Conservation (phyloP, 2,888 invertebrate genomes). For the Aphodius sticticus region DNA sequence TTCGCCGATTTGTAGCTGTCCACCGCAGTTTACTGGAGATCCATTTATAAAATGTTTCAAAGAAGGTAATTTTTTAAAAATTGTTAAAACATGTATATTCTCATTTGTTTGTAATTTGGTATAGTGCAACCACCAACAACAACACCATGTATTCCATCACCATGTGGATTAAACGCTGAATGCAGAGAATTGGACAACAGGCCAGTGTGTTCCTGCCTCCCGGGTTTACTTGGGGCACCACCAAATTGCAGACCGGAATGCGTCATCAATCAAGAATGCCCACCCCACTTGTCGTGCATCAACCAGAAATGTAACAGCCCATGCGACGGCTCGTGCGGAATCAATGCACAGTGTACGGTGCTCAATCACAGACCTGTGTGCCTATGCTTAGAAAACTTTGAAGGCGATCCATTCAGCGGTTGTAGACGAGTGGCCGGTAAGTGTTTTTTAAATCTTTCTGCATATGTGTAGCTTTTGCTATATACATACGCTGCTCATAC, state of each 20-base stretch:
- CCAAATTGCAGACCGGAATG: conserved; percentile 82
- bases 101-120: conserved; percentile 13
- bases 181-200: conserved; percentile 70
- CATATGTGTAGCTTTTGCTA: conserved; percentile 30
- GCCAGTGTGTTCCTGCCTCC: conserved; percentile 77
- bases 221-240: conserved; percentile 80
- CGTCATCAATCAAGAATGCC: conserved; percentile 80
- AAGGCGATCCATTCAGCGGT: conserved; percentile 82
- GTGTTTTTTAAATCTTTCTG: conserved; percentile 40
- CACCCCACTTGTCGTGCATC: conserved; percentile 75
- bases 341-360: conserved; percentile 77
- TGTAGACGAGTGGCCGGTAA: conserved; percentile 67
- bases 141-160: conserved; percentile 77
- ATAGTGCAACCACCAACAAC: conserved; percentile 50
- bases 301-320: conserved; percentile 78
- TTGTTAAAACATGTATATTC: background rate
- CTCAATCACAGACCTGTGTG: conserved; percentile 81
- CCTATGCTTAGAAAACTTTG: conserved; percentile 75
- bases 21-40: conserved; percentile 66
- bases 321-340: conserved; percentile 78
- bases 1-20: conserved; percentile 71
- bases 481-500: conserved; percentile 27
- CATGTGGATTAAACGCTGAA: conserved; percentile 75
- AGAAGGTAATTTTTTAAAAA: conserved; percentile 53
- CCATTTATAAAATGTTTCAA: conserved; percentile 65